Base-by-base conservation (phyloP, 23 tunicate species). In the Halocynthia roretzi region DNA sequence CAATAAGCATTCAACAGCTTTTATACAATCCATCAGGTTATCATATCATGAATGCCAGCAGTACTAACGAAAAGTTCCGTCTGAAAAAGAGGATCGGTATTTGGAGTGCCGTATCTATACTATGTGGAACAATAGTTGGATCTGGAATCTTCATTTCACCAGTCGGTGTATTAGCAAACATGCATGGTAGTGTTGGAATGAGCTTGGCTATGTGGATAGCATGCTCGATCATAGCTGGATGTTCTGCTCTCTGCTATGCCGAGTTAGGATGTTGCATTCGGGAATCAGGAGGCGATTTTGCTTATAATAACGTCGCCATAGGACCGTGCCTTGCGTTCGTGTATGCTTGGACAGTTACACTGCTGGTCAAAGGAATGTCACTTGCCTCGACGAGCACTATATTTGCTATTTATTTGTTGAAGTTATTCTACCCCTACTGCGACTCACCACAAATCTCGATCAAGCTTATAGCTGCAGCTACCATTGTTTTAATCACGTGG, bases 91-190 rank as follows among this genome's bases (percentile, higher is more conserved):
- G 66, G 66, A 86, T 86, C 7, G 91, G 91, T 8, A 58, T 86
- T 17, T 61, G 61, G 48, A 83, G 85, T 12, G 77, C 80, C 14
- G 61, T 87, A 8, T 87, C 83, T 8, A 44, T 83, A 10, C 61
- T 85, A 10, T 68, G 83, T 23, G 86, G 96, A 4, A 83, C 95
- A 22, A 89, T 89, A 85, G 96, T 89, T 61, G 96, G 96, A 44
- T 89, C 96, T 7, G 96, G 96, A 5, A 89, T 89, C 76, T 89
- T 89, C 67, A 88, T 76, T 21, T 84, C 88, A 5, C 96, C 96
- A 2, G 88, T 77, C 7, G 96, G 96, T 10, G 88, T 89, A 8
- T 62, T 89, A 49, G 80, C 71, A n/a, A 81, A 85, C 7, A 77
- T 77, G 10, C 75, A 89, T 61, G 85, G 85, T 6, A 89, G 85